A percentile compares a stretch with the other conserved stretches of the same genome.
Evolutionary conservation across 92 coral and sea anemone species (phyloP).

Genomic region (Pocillopora meandrina): DNA sequence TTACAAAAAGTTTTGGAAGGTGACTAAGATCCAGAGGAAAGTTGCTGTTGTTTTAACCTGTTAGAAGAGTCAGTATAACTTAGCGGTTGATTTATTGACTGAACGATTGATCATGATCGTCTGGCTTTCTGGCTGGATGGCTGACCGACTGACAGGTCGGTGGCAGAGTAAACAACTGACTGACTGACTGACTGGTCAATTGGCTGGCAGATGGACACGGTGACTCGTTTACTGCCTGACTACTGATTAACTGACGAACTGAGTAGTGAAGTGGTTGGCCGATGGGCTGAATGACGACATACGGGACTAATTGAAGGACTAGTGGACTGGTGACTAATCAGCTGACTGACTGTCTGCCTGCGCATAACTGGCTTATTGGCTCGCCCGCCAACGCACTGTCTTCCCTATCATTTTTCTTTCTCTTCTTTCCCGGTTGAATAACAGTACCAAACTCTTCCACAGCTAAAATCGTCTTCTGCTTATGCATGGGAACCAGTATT

Average conservation of each 20-base stretch:
- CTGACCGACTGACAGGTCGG: not conserved
- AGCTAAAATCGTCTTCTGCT: constrained; percentile 49
- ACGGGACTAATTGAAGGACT: not conserved
- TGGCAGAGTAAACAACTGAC: not conserved
- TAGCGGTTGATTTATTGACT: not conserved
- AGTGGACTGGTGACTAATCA: too few relatives aligned
- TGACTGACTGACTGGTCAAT: not conserved
- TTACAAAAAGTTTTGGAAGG: too few relatives aligned
- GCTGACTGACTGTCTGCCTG: not conserved
- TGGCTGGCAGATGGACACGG: not conserved
- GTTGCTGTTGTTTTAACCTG: not conserved
- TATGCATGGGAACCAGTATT: constrained; percentile 57
- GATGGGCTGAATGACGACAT: not conserved
- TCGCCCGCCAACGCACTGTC: too few relatives aligned
- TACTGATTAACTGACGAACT: not conserved
- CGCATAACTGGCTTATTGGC: too few relatives aligned
- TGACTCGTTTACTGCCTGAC: not conserved
- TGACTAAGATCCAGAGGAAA: too few relatives aligned
- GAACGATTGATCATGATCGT: not conserved
- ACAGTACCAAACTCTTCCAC: constrained; percentile 64
- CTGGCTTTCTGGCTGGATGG: not conserved
- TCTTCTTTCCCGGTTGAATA: constrained; percentile 62
- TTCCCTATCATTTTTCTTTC: constrained; percentile 41
- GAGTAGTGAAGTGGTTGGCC: not conserved
- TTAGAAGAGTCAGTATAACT: too few relatives aligned